A percentile compares a stretch with the other conserved stretches of the same genome.
phyloP scores from a whole-genome alignment of 2,888 invertebrate species.

The Rhabditophanes sp. region DNA sequence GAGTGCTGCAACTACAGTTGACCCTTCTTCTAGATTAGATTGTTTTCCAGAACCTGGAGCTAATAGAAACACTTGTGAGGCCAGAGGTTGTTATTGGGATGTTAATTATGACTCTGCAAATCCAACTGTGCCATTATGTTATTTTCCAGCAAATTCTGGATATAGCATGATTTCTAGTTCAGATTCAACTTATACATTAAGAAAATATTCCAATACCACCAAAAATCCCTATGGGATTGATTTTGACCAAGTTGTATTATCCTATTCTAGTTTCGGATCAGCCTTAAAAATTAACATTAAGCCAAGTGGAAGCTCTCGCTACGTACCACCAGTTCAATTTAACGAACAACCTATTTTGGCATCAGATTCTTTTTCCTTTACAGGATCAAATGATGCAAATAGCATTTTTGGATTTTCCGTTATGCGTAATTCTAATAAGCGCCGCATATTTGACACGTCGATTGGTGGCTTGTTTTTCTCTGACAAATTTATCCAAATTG shows the following conservation, averaged over 20 bases:
- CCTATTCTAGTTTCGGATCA: conserved; percentile 14
- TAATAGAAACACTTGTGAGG: conserved; percentile 17
- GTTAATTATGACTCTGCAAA: conserved; percentile 5
- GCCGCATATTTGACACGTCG: conserved; percentile 30
- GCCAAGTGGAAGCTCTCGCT: conserved; percentile 13
- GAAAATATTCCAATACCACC: conserved; percentile 8
- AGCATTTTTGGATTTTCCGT: conserved; percentile 26
- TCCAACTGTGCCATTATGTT: conserved; percentile 22
- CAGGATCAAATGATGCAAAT: conserved; percentile 5
- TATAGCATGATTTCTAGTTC: conserved; percentile 13
- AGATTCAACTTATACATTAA: conserved; percentile 8
- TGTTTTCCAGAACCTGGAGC: conserved; percentile 27
- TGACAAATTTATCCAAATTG: conserved; percentile 37
- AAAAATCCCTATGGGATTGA: conserved; percentile 27
- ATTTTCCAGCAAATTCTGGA: conserved; percentile 21
- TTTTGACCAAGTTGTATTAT: conserved; percentile 12
- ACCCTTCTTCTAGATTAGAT: conserved; percentile 15
- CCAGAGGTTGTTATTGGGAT: conserved; percentile 26
- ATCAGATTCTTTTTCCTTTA: conserved; percentile 13
- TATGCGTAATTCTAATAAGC: conserved; percentile 13
- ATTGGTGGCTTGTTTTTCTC: conserved; percentile 38
- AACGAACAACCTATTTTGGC: conserved; percentile 11
- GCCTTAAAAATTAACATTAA: conserved; percentile 18
- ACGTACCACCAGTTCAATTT: conserved; percentile 23
- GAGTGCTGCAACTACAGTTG: too few species aligned